Evolutionary conservation across 2,113 vertebrate species (phyloP).

Genomic region (Balaenoptera acutorostrata): DNA sequence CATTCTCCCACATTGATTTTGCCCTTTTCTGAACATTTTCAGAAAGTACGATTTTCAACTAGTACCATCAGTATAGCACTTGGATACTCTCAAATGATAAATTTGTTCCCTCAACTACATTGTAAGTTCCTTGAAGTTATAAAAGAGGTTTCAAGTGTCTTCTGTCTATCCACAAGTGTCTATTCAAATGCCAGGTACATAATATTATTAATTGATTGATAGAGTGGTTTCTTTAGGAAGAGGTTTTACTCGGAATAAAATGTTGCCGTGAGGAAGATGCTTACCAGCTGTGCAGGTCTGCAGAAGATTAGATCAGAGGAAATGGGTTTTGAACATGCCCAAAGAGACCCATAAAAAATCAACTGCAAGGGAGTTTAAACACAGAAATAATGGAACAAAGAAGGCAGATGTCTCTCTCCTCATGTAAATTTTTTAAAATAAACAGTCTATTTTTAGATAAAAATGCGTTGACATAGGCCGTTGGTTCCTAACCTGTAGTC

Average conservation of each 20-base stretch:
- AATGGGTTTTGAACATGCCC: neutral
- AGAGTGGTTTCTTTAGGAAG: neutral
- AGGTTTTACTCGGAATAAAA: conserved; percentile 4
- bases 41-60: neutral
- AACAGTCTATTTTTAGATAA: conserved; percentile 1
- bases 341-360: conserved; percentile 22
- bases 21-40: neutral
- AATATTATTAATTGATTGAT: neutral
- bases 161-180: neutral
- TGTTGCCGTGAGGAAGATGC: neutral
- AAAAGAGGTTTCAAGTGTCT: neutral
- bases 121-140: neutral
- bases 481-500: neutral
- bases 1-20: neutral
- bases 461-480: neutral
- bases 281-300: neutral
- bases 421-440: neutral
- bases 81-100: neutral
- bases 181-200: neutral
- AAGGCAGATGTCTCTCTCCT: neutral
- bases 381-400: neutral
- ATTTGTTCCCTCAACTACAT: neutral
- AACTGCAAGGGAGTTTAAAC: neutral
- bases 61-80: neutral
- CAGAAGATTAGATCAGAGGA: neutral